Evolutionary conservation across 2,888 invertebrate genomes (phyloP).

Genomic region (Aspidapion aeneum): DNA sequence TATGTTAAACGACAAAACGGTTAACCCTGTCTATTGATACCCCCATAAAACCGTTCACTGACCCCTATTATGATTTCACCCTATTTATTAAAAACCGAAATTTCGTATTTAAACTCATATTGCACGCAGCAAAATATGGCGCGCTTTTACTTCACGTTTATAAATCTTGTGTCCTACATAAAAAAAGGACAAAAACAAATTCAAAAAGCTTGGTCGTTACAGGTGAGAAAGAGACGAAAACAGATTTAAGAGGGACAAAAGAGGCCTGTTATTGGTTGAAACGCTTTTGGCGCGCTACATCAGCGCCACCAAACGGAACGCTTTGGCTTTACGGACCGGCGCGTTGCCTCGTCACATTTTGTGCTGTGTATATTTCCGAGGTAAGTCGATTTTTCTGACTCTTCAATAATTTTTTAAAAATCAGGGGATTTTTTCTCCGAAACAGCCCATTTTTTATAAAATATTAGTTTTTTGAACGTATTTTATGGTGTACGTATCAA

Average conservation of each 20-base stretch:
- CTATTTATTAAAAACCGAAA: too few relatives aligned
- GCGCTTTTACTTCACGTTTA: background rate
- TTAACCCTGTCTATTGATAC: too few relatives aligned
- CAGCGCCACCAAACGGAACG: constrained; percentile 44
- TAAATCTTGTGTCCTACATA: background rate
- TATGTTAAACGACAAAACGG: too few relatives aligned
- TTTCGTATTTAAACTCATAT: too few relatives aligned
- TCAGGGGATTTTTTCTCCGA: constrained; percentile 40
- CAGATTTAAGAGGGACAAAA: background rate
- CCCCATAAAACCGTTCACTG: too few relatives aligned
- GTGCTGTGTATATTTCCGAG: constrained; percentile 23
- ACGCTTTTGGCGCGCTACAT: constrained; percentile 43
- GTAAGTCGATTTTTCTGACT: constrained; percentile 38
- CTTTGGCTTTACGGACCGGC: constrained; percentile 29
- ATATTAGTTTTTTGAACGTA: constrained; percentile 46
- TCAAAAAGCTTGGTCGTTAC: constrained; percentile 1
- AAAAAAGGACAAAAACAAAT: background rate
- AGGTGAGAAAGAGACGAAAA: background rate
- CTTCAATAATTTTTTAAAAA: constrained; percentile 44
- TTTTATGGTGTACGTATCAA: constrained; percentile 39
- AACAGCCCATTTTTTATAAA: constrained; percentile 36
- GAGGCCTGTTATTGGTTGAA: constrained; percentile 35
- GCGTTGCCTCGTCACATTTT: constrained; percentile 24
- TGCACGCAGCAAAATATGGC: too few relatives aligned
- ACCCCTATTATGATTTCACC: too few relatives aligned